Evolutionary conservation across 2,113 vertebrate genomes (phyloP).

Genomic region (Neomonachus schauinslandi): DNA sequence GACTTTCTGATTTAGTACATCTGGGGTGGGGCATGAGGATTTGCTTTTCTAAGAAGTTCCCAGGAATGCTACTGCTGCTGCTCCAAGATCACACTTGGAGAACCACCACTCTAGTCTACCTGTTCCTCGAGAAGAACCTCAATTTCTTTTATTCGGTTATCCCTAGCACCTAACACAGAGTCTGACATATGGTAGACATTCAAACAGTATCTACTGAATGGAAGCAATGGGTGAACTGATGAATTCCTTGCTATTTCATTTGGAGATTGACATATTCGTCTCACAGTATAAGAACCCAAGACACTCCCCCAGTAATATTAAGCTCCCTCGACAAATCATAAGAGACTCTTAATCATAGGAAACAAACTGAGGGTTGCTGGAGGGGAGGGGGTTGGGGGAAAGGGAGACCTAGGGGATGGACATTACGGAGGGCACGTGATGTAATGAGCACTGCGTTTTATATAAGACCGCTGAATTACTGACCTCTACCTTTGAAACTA

Average conservation of each 20-base stretch:
- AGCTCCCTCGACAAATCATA: neutral
- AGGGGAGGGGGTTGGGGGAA: neutral
- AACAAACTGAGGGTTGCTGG: neutral
- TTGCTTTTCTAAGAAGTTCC: neutral
- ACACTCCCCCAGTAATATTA: neutral
- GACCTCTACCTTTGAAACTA: neutral
- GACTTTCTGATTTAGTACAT: neutral
- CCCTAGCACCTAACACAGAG: neutral
- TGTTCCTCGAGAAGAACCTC: neutral
- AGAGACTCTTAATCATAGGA: neutral
- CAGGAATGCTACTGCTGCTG: neutral
- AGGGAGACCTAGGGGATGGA: neutral
- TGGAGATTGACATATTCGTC: neutral
- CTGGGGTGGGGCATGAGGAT: neutral
- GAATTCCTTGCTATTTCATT: neutral
- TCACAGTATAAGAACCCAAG: neutral
- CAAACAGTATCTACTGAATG: constrained; percentile 3
- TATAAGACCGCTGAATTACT: neutral
- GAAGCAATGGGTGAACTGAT: neutral
- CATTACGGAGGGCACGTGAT: neutral
- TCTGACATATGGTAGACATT: neutral
- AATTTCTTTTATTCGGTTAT: neutral
- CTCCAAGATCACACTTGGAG: neutral
- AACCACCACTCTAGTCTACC: neutral
- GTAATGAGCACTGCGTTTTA: neutral